Base-by-base conservation (phyloP, 2,797 vertebrate species). In the Melanotaenia trifasciata region DNA sequence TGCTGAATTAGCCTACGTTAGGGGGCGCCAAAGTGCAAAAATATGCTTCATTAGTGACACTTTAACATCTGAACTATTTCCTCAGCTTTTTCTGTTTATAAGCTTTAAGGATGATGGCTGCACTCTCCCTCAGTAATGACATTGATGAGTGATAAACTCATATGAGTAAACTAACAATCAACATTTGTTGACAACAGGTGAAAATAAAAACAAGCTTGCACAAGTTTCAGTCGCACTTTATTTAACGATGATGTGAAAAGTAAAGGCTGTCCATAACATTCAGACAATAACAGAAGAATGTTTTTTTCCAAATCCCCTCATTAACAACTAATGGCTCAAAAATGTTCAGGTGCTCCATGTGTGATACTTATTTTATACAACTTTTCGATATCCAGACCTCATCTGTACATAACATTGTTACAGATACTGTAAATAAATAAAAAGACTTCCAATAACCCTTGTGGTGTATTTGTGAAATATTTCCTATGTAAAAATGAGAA, bases 361-460 rank as follows among this genome's bases (percentile, higher is more conserved):
- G 92, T 91, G 89, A 93, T 93, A 93, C 89, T 91, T 92, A 89
- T 91, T 92, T 93, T 91, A 90, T 91, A 94, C 92, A 93, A 91
- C 89, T 89, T 91, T 85, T 92, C 90, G 88, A 92, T 93, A 92
- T 90, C 86, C 91, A 92, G 93, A 93, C 81, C 89, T 91, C 89
- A 89, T 90, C 87, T 93, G 91, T 94, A 95, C 93, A 94, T 90
- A 92, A 94, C 93, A 94, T 93, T 88, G 92, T 94, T 94, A 94
- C 93, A 95, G 93, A 95, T 93, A 94, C 92, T 94, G 92, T 94
- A 93, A 94, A 94, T 91, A 87, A 91, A 75, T 82, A 90, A 70
- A 92, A 92, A 65, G 72, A 92, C 84, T 91, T 87, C 89, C 88
- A 91, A 88, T 86, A 93, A 89, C 89, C 89, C 81, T 87, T 86